Evolutionary conservation across 2,797 vertebrate species (phyloP), one percentile per base, ranked within the genome.

Genomic region (Myotis vivesi): DNA sequence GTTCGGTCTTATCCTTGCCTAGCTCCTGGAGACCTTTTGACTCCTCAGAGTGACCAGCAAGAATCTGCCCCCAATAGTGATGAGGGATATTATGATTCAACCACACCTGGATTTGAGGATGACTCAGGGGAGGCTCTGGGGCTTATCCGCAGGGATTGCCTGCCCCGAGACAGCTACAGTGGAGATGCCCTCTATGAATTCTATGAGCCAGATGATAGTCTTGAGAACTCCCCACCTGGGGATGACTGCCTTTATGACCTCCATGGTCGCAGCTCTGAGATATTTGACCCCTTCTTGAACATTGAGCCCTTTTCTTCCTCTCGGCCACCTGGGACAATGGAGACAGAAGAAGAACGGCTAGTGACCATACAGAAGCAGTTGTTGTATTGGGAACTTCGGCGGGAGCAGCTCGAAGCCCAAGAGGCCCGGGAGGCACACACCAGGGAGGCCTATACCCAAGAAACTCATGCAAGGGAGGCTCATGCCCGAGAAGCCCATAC

Each of bases 101-200:
- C 98, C 19, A 99, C 99, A 0, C 99, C 99, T 0, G 99, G 99
- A 72, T 99, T 98, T 0, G 99, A 99, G 8, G 99, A 99, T 0
- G 99, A 99, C 36, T 98, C 97, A 1, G 98, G 99, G 20, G 99
- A 99, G 69, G 98, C 98, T 90, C 92, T 97, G 0, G 97, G 98
- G 17, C 97, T 98, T 94, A 97, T 98, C 15, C 98, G 95, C 80
- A 98, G 98, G 77, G 99, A 99, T 64, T 98, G 99, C 53, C 98
- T 99, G 73, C 99, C 99, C 46, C 98, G 99, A 66, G 99, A 99
- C 97, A 99, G 99, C 96, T 99, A 99, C 97, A 99, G 99, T 0
- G 99, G 99, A 0, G 99, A 99, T 90, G 99, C 99, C 25, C 99
- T 99, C 46, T 99, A 99, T 15, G 99, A 99, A 96, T 99, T 99